A percentile compares a stretch with the other conserved stretches of the same genome.
These are phyloP conservation scores for Xenops minutus DNA, from an alignment of 2,797 vertebrate species.

Conservation along the genomic window DNA sequence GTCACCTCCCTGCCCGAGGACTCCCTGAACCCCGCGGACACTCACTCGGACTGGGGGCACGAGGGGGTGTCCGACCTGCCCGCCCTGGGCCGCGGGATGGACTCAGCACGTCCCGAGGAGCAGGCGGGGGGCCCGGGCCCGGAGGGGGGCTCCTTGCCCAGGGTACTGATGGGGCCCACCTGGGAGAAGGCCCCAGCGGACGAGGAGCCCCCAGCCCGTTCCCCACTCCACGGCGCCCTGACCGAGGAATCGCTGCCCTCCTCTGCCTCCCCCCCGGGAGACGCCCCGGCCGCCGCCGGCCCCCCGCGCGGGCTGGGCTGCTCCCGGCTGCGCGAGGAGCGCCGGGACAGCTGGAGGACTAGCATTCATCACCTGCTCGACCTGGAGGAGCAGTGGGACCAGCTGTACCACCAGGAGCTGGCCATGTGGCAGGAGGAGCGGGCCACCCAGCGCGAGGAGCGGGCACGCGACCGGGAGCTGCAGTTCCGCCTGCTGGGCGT, in stretches of 20 bases:
- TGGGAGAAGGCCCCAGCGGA: conserved; percentile 50
- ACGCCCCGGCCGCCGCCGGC: background rate
- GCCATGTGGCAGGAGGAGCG: conserved; percentile 71
- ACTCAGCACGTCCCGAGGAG: conserved; percentile 42
- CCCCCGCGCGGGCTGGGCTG: background rate
- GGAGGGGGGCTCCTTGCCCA: conserved; percentile 6
- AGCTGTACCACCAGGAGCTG: conserved; percentile 70
- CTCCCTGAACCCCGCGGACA: conserved; percentile 15
- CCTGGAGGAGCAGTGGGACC: conserved; percentile 73
- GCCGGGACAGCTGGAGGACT: conserved; percentile 54
- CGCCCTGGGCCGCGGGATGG: background rate
- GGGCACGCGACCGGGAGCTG: conserved; percentile 63
- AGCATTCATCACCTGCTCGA: conserved; percentile 65
- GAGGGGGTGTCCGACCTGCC: conserved; percentile 30
- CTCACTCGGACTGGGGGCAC: conserved; percentile 51
- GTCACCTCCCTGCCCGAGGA: conserved; percentile 61
- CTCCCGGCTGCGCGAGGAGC: conserved; percentile 19
- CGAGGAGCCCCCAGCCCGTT: conserved; percentile 23
- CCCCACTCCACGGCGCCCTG: conserved; percentile 43
- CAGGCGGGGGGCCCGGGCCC: conserved; percentile 18
- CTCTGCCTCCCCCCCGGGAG: conserved; percentile 40
- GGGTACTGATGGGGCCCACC: conserved; percentile 18
- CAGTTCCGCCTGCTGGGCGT: conserved; percentile 65
- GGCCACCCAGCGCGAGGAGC: conserved; percentile 59
- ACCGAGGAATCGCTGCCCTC: conserved; percentile 64